Evolutionary conservation across 1,140 invertebrate genomes (phyloP).

Genomic region (Linepithema humile): DNA sequence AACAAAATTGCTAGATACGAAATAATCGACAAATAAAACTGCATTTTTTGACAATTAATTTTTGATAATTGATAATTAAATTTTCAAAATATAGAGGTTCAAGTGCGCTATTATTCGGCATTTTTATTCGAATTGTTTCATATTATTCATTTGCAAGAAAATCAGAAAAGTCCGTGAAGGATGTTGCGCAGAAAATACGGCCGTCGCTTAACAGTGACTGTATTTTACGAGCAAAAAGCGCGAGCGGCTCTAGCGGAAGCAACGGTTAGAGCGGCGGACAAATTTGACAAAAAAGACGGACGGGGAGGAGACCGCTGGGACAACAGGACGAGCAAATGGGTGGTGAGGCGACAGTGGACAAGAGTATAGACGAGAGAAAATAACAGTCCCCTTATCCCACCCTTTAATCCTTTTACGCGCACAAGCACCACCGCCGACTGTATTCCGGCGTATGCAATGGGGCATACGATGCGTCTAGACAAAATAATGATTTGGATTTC

Average conservation of each 20-base stretch:
- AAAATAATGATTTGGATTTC: slow-evolving; percentile 83
- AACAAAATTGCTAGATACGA: not conserved
- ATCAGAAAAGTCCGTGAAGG: not conserved
- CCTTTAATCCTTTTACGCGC: slow-evolving; percentile 58
- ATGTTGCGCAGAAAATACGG: slow-evolving; percentile 22
- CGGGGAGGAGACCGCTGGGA: slow-evolving; percentile 36
- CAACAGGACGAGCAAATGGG: slow-evolving; percentile 56
- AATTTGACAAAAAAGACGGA: slow-evolving; percentile 42
- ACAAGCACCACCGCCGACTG: not conserved
- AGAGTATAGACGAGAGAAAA: slow-evolving; percentile 60
- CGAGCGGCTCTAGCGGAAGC: slow-evolving; percentile 14
- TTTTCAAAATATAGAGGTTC: not conserved
- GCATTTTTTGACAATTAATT: too few relatives aligned
- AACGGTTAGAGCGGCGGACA: slow-evolving; percentile 30
- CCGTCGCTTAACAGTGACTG: not conserved
- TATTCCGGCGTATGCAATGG: slow-evolving; percentile 73
- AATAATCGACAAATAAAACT: too few relatives aligned
- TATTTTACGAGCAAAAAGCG: slow-evolving; percentile 55
- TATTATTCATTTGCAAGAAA: slow-evolving; percentile 18
- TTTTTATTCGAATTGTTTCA: not conserved
- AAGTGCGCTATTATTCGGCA: not conserved
- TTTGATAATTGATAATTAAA: not conserved
- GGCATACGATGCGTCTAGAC: slow-evolving; percentile 82
- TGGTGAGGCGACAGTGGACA: slow-evolving; percentile 27
- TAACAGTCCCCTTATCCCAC: slow-evolving; percentile 45